These are phyloP conservation scores for Synergus laeviventris DNA, from an alignment of 2,888 invertebrate species.

Conservation along the genomic window DNA sequence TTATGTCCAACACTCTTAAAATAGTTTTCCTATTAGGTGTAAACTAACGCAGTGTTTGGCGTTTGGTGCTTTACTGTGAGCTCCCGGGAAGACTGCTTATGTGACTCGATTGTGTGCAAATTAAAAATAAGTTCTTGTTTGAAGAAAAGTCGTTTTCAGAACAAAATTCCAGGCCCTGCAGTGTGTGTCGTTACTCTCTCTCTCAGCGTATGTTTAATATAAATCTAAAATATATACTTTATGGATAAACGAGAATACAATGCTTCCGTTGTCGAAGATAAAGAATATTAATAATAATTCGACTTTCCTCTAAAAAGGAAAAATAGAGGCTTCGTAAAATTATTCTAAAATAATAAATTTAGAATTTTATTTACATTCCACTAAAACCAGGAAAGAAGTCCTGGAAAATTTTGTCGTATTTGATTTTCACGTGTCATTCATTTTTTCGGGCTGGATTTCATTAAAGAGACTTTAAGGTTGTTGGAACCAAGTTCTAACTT, in stretches of 20 bases:
- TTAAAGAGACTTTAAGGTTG: too few species aligned
- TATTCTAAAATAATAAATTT: not conserved
- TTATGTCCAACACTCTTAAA: not conserved
- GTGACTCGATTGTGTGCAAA: constrained; percentile 5
- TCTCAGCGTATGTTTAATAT: constrained; percentile 23
- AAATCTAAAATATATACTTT: constrained; percentile 21
- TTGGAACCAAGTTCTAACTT: too few species aligned
- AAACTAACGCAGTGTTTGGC: constrained; percentile 6
- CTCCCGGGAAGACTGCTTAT: constrained; percentile 19
- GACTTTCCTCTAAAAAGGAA: not conserved
- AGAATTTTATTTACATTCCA: constrained; percentile 24
- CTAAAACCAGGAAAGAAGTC: not conserved
- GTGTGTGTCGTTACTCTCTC: constrained; percentile 15
- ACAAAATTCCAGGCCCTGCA: not conserved
- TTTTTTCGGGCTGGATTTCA: not conserved
- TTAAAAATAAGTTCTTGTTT: constrained; percentile 23
- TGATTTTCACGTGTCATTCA: not conserved
- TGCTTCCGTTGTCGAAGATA: not conserved
- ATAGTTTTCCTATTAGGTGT: not conserved
- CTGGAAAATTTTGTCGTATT: not conserved
- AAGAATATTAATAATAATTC: constrained; percentile 13
- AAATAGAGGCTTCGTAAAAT: not conserved
- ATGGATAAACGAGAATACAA: constrained; percentile 32
- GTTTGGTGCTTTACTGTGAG: constrained; percentile 28
- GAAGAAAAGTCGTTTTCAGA: constrained; percentile 1